Conservation (phyloP, 2,888 invertebrate genomes). For the Papilio elwesi region DNA sequence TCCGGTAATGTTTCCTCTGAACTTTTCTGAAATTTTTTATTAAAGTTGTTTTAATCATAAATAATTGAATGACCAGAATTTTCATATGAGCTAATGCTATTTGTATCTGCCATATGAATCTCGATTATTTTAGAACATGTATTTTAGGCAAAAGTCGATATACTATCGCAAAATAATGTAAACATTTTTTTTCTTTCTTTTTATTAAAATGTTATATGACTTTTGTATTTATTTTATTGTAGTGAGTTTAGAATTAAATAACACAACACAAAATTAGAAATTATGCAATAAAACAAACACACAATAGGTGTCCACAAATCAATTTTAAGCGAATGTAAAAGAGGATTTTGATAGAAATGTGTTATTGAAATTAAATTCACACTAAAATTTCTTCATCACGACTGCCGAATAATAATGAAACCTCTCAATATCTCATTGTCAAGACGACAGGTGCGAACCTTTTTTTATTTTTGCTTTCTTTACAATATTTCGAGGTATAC, state of each 20-base stretch:
- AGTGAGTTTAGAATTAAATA: background rate
- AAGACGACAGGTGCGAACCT: slow-evolving; percentile 26
- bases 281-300: background rate
- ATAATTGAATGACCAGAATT: too few species aligned
- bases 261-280: background rate
- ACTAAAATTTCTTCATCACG: slow-evolving; percentile 35
- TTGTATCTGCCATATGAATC: too few species aligned
- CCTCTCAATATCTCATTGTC: slow-evolving; percentile 25
- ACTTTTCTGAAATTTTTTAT: slow-evolving; percentile 59
- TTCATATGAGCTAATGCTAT: too few species aligned
- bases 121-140: too few species aligned
- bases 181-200: too few species aligned
- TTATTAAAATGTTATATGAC: background rate
- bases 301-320: slow-evolving; percentile 6
- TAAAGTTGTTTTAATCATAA: too few species aligned
- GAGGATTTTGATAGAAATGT: slow-evolving; percentile 10
- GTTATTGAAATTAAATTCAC: slow-evolving; percentile 19
- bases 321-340: slow-evolving; percentile 10
- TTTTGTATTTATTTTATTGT: background rate
- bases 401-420: slow-evolving; percentile 34
- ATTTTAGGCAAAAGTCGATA: too few species aligned
- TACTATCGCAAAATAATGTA: too few species aligned
- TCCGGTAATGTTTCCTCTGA: slow-evolving; percentile 54
- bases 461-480: slow-evolving; percentile 27
- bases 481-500: background rate